Evolutionary conservation across 92 coral and sea anemone species (phyloP).

Genomic region (Porites divaricata): DNA sequence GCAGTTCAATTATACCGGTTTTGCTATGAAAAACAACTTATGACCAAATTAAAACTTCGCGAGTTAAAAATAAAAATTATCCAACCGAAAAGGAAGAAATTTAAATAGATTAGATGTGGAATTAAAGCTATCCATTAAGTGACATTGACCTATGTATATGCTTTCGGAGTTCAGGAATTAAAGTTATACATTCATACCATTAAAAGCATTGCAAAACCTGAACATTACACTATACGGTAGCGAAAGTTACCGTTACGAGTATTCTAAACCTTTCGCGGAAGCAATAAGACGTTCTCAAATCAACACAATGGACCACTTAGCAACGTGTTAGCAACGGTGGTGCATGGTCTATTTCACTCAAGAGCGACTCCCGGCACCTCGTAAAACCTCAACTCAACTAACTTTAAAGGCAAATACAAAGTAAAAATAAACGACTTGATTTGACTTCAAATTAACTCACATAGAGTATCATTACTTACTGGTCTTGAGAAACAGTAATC

Average conservation of each 20-base stretch:
- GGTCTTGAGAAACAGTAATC: constrained; percentile 81
- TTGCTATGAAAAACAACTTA: no score
- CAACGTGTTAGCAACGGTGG: constrained; percentile 80
- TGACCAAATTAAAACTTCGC: no score
- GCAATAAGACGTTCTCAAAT: not conserved
- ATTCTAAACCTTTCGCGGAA: not conserved
- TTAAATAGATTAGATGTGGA: no score
- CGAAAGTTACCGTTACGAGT: not conserved
- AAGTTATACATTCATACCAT: no score
- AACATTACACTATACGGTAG: not conserved
- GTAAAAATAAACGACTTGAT: not conserved
- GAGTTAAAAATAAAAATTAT: no score
- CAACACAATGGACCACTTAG: constrained; percentile 44
- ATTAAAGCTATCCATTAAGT: no score
- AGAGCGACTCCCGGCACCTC: constrained; percentile 3
- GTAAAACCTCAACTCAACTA: constrained; percentile 13
- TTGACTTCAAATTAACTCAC: not conserved
- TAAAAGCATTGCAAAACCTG: not conserved
- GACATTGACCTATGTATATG: no score
- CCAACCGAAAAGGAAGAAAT: no score
- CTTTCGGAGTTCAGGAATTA: not conserved
- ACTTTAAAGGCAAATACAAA: constrained; percentile 24
- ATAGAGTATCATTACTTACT: constrained; percentile 66
- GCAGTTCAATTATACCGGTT: no score
- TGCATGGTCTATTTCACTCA: constrained; percentile 49